phyloP scores from a whole-genome alignment of 2,888 invertebrate genomes.

The Nycteola revayana region DNA sequence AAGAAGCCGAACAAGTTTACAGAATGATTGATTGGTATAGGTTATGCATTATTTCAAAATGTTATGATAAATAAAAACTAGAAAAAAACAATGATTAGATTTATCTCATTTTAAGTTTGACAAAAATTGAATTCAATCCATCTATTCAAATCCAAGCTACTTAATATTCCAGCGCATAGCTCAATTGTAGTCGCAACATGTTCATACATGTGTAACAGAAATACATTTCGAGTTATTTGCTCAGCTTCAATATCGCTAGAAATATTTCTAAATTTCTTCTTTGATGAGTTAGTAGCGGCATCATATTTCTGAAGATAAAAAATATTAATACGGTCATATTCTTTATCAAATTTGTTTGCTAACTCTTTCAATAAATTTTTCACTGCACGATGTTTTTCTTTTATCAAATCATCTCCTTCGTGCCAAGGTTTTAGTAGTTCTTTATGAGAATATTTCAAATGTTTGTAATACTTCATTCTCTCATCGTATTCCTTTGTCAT shows the following conservation, averaged over 20 bases:
- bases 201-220: conserved; percentile 54
- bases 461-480: conserved; percentile 58
- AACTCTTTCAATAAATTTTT: conserved; percentile 49
- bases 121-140: conserved; percentile 73
- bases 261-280: not conserved
- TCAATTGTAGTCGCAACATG: conserved; percentile 54
- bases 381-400: conserved; percentile 55
- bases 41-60: not conserved
- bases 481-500: conserved; percentile 59
- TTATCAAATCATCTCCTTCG: conserved; percentile 51
- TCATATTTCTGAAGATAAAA: conserved; percentile 5
- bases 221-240: conserved; percentile 45
- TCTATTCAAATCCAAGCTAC: conserved; percentile 65
- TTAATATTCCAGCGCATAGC: conserved; percentile 56
- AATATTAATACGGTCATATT: conserved; percentile 39
- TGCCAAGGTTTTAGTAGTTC: conserved; percentile 60
- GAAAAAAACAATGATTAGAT: not conserved
- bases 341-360: conserved; percentile 56
- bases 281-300: not conserved
- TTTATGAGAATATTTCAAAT: conserved; percentile 48
- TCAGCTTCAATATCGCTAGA: conserved; percentile 13
- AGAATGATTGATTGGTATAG: no score
- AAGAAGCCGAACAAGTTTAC: no score
- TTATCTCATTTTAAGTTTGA: no score
- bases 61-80: not conserved